Percentiles rank a stretch among this genome's conserved stretches.
These are phyloP conservation scores for Caerostris extrusa DNA, from an alignment of 1,140 invertebrate species.

Conservation along the genomic window DNA sequence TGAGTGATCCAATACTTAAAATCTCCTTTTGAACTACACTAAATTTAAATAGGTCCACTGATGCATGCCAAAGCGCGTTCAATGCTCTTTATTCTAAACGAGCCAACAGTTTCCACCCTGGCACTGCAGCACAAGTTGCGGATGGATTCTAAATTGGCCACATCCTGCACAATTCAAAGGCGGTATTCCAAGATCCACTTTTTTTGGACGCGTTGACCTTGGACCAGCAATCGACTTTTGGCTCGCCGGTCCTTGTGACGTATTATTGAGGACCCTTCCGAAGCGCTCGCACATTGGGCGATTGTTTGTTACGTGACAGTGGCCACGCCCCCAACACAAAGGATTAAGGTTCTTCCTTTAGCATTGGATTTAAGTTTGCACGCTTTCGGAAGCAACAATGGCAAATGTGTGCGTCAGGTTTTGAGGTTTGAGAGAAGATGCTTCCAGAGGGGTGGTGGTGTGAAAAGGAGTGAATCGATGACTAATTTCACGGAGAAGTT, in stretches of 20 bases:
- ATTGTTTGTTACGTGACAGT: conserved; percentile 58
- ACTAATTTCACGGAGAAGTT: neutral
- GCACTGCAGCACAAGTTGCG: neutral
- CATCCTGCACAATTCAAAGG: conserved; percentile 11
- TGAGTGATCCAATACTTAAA: too few species aligned
- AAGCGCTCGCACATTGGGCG: conserved; percentile 46
- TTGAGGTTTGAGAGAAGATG: neutral
- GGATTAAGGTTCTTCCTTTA: neutral
- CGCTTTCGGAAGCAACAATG: neutral
- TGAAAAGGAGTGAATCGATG: neutral
- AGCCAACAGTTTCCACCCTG: neutral
- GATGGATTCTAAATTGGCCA: neutral
- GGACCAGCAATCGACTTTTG: conserved; percentile 1
- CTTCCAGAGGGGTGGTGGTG: neutral
- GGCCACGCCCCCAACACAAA: conserved; percentile 59
- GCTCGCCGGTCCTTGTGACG: conserved; percentile 22
- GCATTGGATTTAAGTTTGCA: neutral
- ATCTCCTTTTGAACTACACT: too few species aligned
- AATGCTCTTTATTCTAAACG: neutral
- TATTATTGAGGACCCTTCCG: conserved; percentile 46
- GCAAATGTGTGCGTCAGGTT: neutral
- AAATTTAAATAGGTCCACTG: neutral
- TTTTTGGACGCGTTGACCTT: neutral
- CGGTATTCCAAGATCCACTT: conserved; percentile 8
- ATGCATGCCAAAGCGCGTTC: neutral